Percentiles rank a stretch among this genome's conserved stretches.
phyloP scores from a whole-genome alignment of 1,140 invertebrate species.

The Bombus confusus region DNA sequence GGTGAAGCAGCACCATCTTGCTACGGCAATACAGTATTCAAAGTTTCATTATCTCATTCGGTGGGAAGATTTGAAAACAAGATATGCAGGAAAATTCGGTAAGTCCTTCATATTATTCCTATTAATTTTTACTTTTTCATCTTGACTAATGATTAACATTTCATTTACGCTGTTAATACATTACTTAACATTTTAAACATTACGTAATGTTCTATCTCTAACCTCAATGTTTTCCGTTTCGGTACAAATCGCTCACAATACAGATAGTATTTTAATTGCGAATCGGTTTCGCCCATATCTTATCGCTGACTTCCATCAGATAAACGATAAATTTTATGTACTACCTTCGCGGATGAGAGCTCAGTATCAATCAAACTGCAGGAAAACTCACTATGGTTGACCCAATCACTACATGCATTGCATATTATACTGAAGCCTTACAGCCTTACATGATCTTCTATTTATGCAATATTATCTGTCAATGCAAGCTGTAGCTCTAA shows the following conservation, averaged over 20 bases:
- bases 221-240: constrained; percentile 44
- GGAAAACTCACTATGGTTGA: constrained; percentile 47
- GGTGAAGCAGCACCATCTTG: constrained; percentile 27
- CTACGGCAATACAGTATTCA: background rate
- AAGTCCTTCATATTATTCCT: constrained; percentile 22
- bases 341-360: background rate
- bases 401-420: constrained; percentile 34
- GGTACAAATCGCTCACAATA: background rate
- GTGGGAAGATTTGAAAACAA: constrained; percentile 56
- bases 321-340: constrained; percentile 39
- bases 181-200: constrained; percentile 12
- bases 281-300: constrained; percentile 51
- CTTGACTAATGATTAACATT: background rate
- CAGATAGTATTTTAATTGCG: background rate
- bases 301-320: constrained; percentile 38
- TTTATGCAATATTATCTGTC: constrained; percentile 47
- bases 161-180: background rate
- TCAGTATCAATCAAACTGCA: constrained; percentile 34
- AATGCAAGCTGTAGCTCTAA: constrained; percentile 42
- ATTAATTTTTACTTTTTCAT: background rate
- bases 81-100: constrained; percentile 70
- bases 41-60: background rate
- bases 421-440: constrained; percentile 41
- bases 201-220: constrained; percentile 59
- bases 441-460: constrained; percentile 21